phyloP scores from a whole-genome alignment of 2,113 vertebrate genomes.

The Bos javanicus region DNA sequence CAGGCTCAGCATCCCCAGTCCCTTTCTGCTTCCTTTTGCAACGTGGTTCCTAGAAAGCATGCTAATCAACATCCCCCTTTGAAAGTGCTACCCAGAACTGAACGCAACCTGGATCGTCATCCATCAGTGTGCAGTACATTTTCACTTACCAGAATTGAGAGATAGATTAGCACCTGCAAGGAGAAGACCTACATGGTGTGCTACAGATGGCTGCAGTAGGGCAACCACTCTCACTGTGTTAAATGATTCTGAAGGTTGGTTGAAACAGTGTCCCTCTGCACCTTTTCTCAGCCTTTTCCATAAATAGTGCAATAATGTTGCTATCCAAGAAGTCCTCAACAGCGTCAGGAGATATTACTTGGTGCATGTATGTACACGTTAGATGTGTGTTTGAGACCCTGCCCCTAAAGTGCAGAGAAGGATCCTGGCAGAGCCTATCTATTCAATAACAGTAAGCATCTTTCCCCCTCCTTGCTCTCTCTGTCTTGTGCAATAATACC shows the following conservation, averaged over 20 bases:
- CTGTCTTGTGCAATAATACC: background rate
- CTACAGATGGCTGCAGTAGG: background rate
- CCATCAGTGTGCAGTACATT: background rate
- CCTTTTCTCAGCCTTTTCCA: background rate
- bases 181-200: background rate
- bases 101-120: background rate
- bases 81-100: background rate
- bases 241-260: background rate
- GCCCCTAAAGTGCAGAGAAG: background rate
- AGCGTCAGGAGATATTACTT: background rate
- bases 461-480: background rate
- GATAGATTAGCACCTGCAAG: background rate
- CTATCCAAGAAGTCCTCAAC: background rate
- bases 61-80: background rate
- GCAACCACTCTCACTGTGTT: background rate
- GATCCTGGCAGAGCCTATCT: background rate
- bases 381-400: background rate
- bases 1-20: background rate
- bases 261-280: background rate
- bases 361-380: background rate
- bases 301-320: background rate
- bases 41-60: background rate
- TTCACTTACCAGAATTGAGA: background rate
- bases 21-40: background rate
- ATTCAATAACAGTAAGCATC: background rate